These are phyloP conservation scores for Limanda limanda DNA, from an alignment of 2,113 vertebrate species.

Conservation along the genomic window DNA sequence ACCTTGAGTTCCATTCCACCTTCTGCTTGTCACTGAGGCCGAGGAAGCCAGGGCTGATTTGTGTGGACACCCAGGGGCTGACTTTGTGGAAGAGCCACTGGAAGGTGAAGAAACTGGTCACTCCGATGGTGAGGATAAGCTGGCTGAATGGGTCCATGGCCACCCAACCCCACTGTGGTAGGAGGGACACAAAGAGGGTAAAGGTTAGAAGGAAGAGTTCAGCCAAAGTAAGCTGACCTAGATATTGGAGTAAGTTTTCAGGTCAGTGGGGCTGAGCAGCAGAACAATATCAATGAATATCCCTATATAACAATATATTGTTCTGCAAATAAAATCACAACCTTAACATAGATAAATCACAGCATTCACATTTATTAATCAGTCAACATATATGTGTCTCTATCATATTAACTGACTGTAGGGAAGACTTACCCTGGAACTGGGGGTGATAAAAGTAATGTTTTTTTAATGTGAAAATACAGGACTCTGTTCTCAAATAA, in stretches of 20 bases:
- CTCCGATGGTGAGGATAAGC: slow-evolving; percentile 81
- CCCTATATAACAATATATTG: too few species aligned
- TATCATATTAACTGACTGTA: too few species aligned
- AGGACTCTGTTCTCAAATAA: too few species aligned
- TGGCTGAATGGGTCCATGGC: slow-evolving; percentile 90
- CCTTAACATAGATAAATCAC: too few species aligned
- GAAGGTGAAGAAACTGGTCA: slow-evolving; percentile 90
- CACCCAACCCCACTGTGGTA: slow-evolving; percentile 72
- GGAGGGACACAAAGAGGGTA: not conserved
- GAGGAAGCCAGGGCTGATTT: slow-evolving; percentile 87
- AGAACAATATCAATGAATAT: too few species aligned
- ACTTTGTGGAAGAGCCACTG: slow-evolving; percentile 92
- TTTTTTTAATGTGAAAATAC: too few species aligned
- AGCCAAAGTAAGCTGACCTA: not conserved
- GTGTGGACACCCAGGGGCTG: slow-evolving; percentile 90
- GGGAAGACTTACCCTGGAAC: too few species aligned
- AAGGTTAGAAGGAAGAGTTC: not conserved
- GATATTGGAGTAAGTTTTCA: not conserved
- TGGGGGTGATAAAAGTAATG: too few species aligned
- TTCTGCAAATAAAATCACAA: too few species aligned
- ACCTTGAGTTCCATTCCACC: slow-evolving; percentile 99
- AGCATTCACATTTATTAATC: too few species aligned
- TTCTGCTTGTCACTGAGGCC: slow-evolving; percentile 90
- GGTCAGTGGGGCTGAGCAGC: too few species aligned
- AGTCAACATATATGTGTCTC: too few species aligned